Conservation (phyloP, 2,797 vertebrate species). For the Podargus strigoides region DNA sequence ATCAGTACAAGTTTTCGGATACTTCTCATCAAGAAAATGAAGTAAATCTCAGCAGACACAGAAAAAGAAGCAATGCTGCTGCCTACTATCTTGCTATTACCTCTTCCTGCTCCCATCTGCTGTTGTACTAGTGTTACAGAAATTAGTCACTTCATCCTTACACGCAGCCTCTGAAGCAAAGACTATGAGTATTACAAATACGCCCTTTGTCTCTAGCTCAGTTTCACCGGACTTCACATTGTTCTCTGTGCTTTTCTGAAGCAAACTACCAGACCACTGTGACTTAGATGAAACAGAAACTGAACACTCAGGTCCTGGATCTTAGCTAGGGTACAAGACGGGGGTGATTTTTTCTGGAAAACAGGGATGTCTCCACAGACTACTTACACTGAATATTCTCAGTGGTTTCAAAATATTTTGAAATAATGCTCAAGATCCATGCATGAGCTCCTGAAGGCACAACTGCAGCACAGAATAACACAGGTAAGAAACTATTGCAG, state of each 20-base stretch:
- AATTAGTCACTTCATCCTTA: neutral
- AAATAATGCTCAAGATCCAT: neutral
- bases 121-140: neutral
- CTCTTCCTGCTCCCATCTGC: neutral
- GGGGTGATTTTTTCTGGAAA: neutral
- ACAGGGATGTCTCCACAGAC: neutral
- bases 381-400: neutral
- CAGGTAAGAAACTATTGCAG: neutral
- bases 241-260: neutral
- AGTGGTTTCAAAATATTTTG: neutral
- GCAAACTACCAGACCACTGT: neutral
- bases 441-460: neutral
- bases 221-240: neutral
- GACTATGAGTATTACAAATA: neutral
- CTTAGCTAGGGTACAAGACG: neutral
- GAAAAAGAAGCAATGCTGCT: neutral
- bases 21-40: neutral
- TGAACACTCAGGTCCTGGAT: neutral
- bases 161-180: neutral
- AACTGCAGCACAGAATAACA: neutral
- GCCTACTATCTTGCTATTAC: neutral
- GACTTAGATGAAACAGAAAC: neutral
- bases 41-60: neutral
- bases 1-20: neutral
- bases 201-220: fast-evolving